Evolutionary conservation across 2,888 invertebrate genomes (phyloP).

Genomic region (Biston stratarius): DNA sequence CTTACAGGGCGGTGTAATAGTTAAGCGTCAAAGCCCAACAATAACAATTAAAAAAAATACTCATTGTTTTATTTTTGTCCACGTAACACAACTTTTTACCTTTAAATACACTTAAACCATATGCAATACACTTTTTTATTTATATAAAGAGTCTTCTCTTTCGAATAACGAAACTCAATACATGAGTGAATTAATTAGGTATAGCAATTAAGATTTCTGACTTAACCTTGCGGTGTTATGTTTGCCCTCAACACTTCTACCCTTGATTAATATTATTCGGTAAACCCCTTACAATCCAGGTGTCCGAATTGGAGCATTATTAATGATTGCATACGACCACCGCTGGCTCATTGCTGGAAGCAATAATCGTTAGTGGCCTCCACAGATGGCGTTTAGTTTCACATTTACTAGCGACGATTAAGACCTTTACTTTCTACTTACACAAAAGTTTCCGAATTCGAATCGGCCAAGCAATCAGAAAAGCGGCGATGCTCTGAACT

Average conservation of each 20-base stretch:
- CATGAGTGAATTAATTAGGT: not conserved
- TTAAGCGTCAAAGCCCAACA: too few species aligned
- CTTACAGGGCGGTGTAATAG: too few species aligned
- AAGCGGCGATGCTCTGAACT: too few species aligned
- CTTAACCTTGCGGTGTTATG: not conserved
- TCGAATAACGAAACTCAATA: too few species aligned
- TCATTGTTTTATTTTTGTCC: too few species aligned
- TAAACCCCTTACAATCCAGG: conserved; percentile 35
- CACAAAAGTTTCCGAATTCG: too few species aligned
- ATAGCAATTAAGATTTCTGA: not conserved
- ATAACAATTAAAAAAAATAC: too few species aligned
- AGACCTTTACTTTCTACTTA: not conserved
- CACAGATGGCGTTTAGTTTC: conserved; percentile 47
- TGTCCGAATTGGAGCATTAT: conserved; percentile 43
- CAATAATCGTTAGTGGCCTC: conserved; percentile 51
- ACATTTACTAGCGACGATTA: conserved; percentile 16
- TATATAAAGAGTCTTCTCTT: too few species aligned
- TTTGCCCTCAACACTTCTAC: not conserved
- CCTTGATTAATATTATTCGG: conserved; percentile 18
- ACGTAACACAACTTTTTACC: too few species aligned
- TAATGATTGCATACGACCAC: conserved; percentile 49
- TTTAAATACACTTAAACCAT: too few species aligned
- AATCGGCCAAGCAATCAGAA: too few species aligned
- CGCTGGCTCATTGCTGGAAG: conserved; percentile 38
- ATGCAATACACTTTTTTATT: too few species aligned